These are phyloP conservation scores for Nesidiocoris tenuis DNA, from an alignment of 2,888 invertebrate genomes.

Conservation along the genomic window DNA sequence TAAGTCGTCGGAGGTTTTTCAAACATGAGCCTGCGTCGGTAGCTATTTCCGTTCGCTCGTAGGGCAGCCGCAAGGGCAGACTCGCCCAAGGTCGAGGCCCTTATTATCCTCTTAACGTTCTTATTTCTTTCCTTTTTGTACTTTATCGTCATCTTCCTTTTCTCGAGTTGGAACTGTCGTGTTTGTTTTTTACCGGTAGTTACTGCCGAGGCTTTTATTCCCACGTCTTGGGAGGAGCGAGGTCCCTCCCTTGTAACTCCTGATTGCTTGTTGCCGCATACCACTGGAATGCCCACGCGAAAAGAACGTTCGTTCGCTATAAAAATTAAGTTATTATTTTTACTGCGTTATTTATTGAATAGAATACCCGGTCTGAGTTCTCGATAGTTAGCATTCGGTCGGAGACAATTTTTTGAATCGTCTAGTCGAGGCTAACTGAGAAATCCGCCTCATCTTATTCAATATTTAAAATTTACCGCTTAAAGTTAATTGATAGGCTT, in stretches of 20 bases:
- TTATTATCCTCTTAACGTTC: conserved; percentile 33
- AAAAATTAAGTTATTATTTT: not conserved
- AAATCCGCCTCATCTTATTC: too few species aligned
- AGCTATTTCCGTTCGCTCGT: conserved; percentile 36
- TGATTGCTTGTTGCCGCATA: not conserved
- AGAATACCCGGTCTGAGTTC: too few species aligned
- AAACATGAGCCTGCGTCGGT: not conserved
- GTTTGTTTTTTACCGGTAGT: conserved; percentile 18
- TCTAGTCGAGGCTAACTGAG: too few species aligned
- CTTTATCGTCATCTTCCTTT: conserved; percentile 9
- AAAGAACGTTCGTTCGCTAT: not conserved
- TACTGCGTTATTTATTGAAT: too few species aligned
- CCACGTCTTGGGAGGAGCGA: not conserved
- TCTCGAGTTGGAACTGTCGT: not conserved
- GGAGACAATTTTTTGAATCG: too few species aligned
- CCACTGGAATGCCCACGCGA: not conserved
- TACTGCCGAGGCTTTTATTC: conserved; percentile 10
- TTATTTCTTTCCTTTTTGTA: conserved; percentile 11
- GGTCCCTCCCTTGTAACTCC: not conserved
- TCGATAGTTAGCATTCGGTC: too few species aligned
- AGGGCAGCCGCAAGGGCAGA: conserved; percentile 37
- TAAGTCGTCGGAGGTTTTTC: not conserved
- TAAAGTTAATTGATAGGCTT: too few species aligned
- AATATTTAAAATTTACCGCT: too few species aligned
- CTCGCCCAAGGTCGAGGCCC: conserved; percentile 23